Evolutionary conservation across 2,113 vertebrate species (phyloP), one percentile per base, ranked within the genome.

Genomic region (Amia ocellicauda): DNA sequence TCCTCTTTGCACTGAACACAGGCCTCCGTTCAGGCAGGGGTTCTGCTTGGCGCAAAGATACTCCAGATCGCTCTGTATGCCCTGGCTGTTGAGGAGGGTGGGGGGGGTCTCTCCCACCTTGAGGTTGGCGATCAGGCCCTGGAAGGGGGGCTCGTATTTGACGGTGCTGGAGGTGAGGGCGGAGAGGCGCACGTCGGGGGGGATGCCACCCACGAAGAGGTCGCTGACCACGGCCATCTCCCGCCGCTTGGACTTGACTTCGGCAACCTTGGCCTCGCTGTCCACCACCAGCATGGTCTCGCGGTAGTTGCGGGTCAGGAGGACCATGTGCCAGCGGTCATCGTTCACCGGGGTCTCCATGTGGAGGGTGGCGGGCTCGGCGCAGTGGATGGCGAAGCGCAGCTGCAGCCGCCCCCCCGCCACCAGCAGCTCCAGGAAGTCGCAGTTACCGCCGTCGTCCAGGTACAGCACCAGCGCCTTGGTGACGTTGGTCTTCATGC

Each of bases 371-470:
- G 95, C 94, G 0, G 94, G 93, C 56, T 95, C 94, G 0, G 90
- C 94, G 23, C 95, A 96, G 53, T 94, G 93, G 42, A 97, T 92
- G 71, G 93, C 91, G 74, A 96, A 96, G 68, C 92, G 93, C 67
- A 97, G 74, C 17, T 93, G 88, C 41, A 95, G 85, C 1, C 92
- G 86, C 1, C 95, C 91, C 0, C 92, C 93, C 3, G 78, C 75
- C 17, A 98, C 74, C 60, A 95, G 81, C 16, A 97, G 90, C 88
- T 97, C 94, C 84, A 98, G 70, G 81, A 98, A 98, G 84, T 97
- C 94, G 1, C 95, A 98, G 88, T 96, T 91, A 9, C 95, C 95
- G 0, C 94, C 94, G 11, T 98, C 95, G 7, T 98, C 95, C 66
- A 94, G 75, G 74, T 97, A 98, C 45, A 97, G 91, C 69, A 98